phyloP scores from a whole-genome alignment of 2,113 vertebrate species.

The Eolophus roseicapilla region DNA sequence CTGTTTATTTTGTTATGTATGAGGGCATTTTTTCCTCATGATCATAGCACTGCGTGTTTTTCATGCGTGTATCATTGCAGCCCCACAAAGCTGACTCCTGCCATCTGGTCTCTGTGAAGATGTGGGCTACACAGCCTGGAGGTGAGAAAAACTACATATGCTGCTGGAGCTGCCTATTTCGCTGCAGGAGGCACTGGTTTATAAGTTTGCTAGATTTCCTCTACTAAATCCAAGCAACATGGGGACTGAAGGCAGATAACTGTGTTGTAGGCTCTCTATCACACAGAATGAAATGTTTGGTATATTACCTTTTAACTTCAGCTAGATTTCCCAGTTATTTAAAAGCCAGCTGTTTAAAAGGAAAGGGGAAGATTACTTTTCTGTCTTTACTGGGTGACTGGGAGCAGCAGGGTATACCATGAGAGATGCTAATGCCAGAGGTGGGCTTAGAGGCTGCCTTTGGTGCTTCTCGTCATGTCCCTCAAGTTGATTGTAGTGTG shows the following conservation, averaged over 20 bases:
- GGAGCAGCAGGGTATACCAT: background rate
- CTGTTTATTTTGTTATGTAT: background rate
- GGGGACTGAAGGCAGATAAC: background rate
- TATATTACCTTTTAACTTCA: background rate
- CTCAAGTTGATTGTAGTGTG: background rate
- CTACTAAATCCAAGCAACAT: background rate
- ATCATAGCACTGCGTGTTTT: background rate
- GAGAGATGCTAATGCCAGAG: background rate
- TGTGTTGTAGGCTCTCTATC: background rate
- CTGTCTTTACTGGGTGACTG: background rate
- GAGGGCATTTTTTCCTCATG: background rate
- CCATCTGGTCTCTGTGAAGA: conserved; percentile 34
- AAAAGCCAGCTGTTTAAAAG: background rate
- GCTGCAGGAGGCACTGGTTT: background rate
- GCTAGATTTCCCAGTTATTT: background rate
- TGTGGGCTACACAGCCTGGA: background rate
- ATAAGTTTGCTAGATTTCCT: background rate
- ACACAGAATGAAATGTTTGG: background rate
- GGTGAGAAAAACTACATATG: conserved; percentile 38
- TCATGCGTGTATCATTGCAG: background rate
- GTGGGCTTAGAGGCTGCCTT: background rate
- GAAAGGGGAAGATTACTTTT: background rate
- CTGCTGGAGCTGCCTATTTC: conserved; percentile 17
- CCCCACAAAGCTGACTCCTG: background rate
- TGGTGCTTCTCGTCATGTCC: rapidly evolving